Percentiles rank a stretch among this genome's conserved stretches.
Conservation (phyloP, 1,140 invertebrate species). For the Eufriesea mexicana region DNA sequence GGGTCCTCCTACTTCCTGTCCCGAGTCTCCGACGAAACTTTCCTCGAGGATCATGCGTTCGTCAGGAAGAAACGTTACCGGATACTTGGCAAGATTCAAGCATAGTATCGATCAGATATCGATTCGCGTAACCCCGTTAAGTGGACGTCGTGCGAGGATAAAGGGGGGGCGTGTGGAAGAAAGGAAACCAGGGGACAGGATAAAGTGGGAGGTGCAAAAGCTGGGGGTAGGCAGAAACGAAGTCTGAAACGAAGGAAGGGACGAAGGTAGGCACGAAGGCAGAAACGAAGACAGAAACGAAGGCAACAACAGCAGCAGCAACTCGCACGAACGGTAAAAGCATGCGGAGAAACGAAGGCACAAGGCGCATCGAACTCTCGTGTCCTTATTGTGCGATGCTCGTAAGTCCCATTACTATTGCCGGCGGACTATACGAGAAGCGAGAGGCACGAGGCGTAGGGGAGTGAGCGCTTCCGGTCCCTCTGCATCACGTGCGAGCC, state of each 20-base stretch:
- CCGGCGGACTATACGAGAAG: slow-evolving; percentile 57
- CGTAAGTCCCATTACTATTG: slow-evolving; percentile 69
- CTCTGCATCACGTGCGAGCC: slow-evolving; percentile 81
- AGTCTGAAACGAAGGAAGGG: no score
- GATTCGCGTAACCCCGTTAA: background rate
- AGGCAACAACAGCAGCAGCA: slow-evolving; percentile 12
- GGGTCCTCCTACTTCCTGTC: background rate
- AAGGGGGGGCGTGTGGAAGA: background rate
- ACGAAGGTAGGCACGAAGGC: slow-evolving; percentile 21
- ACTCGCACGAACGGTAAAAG: slow-evolving; percentile 57
- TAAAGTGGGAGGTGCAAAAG: slow-evolving; percentile 23
- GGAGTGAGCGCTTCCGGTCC: slow-evolving; percentile 79
- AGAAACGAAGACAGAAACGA: background rate
- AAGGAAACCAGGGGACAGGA: background rate
- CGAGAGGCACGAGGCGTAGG: slow-evolving; percentile 70
- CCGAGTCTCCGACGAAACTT: background rate
- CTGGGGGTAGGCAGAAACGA: background rate
- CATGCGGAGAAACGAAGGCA: slow-evolving; percentile 55
- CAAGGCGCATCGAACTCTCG: slow-evolving; percentile 59
- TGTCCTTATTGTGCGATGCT: slow-evolving; percentile 67
- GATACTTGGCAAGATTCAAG: background rate
- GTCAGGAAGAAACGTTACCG: background rate
- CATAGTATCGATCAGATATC: no score
- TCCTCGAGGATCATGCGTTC: no score
- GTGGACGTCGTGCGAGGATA: background rate